Evolutionary conservation across 2,888 invertebrate genomes (phyloP).

Genomic region (Acleris laterana): DNA sequence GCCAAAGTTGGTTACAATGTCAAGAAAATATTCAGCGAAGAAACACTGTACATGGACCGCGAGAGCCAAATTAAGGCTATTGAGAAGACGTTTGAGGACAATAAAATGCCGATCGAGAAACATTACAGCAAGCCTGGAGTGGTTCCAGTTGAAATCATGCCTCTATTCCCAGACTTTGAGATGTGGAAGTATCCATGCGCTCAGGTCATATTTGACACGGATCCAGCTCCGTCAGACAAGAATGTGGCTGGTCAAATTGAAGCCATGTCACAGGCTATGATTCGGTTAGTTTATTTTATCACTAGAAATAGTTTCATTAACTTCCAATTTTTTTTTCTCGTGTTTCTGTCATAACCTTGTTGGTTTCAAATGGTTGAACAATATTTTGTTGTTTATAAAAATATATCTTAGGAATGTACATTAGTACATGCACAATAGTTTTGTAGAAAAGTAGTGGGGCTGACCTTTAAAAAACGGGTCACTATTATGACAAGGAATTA

Average conservation of each 20-base stretch:
- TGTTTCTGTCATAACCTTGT: too few relatives aligned
- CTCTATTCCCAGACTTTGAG: slow-evolving; percentile 97
- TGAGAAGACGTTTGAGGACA: slow-evolving; percentile 97
- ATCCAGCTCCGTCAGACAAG: slow-evolving; percentile 96
- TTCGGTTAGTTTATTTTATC: slow-evolving; percentile 86
- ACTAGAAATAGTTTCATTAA: not conserved
- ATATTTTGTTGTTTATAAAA: too few relatives aligned
- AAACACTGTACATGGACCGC: slow-evolving; percentile 97
- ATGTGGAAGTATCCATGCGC: slow-evolving; percentile 99
- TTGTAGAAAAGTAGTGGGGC: too few relatives aligned
- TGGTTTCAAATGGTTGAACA: too few relatives aligned
- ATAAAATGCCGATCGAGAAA: slow-evolving; percentile 92
- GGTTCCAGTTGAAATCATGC: slow-evolving; percentile 92
- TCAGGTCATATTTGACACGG: slow-evolving; percentile 98
- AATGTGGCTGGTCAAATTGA: slow-evolving; percentile 95
- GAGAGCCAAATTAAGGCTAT: slow-evolving; percentile 99
- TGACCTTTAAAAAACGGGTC: too few relatives aligned
- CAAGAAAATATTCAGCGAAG: slow-evolving; percentile 96
- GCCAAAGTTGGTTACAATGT: slow-evolving; percentile 99
- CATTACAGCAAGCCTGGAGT: slow-evolving; percentile 99
- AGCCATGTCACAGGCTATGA: slow-evolving; percentile 99
- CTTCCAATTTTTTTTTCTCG: too few relatives aligned
- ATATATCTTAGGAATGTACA: too few relatives aligned
- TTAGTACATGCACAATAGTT: too few relatives aligned
- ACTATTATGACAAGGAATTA: too few relatives aligned